These are phyloP conservation scores for Thryonomys swinderianus DNA, from an alignment of 2,113 vertebrate genomes.

Conservation along the genomic window DNA sequence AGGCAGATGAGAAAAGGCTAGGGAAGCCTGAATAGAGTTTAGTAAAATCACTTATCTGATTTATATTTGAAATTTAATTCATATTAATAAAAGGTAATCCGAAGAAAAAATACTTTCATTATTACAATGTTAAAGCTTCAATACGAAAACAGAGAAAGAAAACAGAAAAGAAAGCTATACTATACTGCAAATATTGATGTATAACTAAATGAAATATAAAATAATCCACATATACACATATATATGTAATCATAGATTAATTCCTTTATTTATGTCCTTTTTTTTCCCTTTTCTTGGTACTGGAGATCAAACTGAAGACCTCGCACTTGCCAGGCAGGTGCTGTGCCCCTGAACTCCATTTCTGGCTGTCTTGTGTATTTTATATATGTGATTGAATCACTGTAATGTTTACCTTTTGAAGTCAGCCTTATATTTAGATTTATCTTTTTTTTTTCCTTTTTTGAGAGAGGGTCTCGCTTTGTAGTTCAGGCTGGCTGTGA, in stretches of 20 bases:
- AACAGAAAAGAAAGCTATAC: neutral
- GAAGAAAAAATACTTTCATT: neutral
- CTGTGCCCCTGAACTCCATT: too few species aligned
- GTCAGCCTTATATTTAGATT: neutral
- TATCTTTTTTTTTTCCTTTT: too few species aligned
- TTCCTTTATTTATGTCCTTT: neutral
- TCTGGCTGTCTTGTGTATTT: neutral
- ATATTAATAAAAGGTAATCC: neutral
- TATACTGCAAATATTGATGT: neutral
- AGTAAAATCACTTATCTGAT: neutral
- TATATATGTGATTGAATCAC: neutral
- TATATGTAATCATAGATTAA: neutral
- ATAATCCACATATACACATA: neutral
- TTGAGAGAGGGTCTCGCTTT: too few species aligned
- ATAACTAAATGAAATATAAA: neutral
- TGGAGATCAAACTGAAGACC: too few species aligned
- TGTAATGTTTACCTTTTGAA: conserved; percentile 2
- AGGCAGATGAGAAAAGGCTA: neutral
- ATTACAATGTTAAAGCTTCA: neutral
- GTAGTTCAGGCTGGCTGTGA: too few species aligned
- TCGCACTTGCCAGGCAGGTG: too few species aligned
- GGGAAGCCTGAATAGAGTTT: neutral
- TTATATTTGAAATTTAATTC: neutral
- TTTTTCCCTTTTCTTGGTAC: too few species aligned
- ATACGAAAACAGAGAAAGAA: neutral